Conservation (phyloP, 1,140 invertebrate species). For the Dinothrombium tinctorium region DNA sequence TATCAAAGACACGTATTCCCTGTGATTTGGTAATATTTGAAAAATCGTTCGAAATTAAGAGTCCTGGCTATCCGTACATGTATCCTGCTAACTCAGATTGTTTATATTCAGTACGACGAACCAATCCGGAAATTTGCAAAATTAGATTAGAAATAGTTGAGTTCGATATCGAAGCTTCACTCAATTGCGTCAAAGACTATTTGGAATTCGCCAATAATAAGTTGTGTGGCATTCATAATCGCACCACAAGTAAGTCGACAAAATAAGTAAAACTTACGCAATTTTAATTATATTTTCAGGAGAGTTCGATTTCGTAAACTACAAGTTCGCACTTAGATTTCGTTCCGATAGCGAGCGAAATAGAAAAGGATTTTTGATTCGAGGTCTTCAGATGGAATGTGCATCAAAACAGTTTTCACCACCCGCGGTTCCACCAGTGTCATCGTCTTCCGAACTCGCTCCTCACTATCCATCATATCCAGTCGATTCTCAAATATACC, state of each 20-base stretch:
- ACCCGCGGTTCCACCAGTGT: not conserved
- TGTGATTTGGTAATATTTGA: slow-evolving; percentile 15
- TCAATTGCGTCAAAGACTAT: slow-evolving; percentile 15
- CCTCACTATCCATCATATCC: not conserved
- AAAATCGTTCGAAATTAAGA: slow-evolving; percentile 13
- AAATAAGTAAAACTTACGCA: not conserved
- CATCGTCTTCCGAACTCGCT: not conserved
- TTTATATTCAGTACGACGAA: slow-evolving; percentile 11
- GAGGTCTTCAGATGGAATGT: slow-evolving; percentile 16
- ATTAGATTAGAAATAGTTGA: slow-evolving; percentile 13
- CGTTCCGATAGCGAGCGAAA: slow-evolving; percentile 13
- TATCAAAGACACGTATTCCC: slow-evolving; percentile 5
- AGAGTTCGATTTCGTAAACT: slow-evolving; percentile 13
- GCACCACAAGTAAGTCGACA: slow-evolving; percentile 5
- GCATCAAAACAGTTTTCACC: not conserved
- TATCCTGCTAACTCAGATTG: slow-evolving; percentile 14
- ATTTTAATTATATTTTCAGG: slow-evolving; percentile 7
- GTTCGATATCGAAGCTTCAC: slow-evolving; percentile 15
- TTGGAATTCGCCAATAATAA: slow-evolving; percentile 15
- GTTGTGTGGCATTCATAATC: slow-evolving; percentile 13
- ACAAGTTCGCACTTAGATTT: slow-evolving; percentile 14
- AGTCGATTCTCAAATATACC: too few species aligned
- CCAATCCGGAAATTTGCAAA: slow-evolving; percentile 13
- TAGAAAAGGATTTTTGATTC: slow-evolving; percentile 14
- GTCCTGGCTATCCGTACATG: slow-evolving; percentile 15